phyloP scores from a whole-genome alignment of 2,888 invertebrate species.

The Deilephila elpenor region DNA sequence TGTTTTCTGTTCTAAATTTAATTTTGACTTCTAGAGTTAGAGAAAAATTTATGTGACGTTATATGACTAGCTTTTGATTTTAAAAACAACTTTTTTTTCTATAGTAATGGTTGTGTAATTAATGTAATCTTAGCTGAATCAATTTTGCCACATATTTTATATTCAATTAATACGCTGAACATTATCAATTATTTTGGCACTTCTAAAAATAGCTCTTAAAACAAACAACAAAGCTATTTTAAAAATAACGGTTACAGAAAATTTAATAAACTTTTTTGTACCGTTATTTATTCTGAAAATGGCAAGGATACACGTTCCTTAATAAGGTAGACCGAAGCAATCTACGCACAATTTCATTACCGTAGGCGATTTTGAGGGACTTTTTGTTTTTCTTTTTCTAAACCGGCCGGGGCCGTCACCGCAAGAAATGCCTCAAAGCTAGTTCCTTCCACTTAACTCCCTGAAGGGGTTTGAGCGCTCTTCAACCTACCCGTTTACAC shows the following conservation, averaged over 20 bases:
- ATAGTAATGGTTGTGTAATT: too few relatives aligned
- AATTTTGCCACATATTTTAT: too few relatives aligned
- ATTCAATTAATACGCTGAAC: too few relatives aligned
- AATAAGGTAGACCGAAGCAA: neutral
- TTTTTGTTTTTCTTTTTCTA: constrained; percentile 1
- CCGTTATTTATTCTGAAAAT: neutral
- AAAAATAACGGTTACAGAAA: neutral
- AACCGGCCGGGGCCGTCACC: constrained; percentile 6
- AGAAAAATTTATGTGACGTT: too few relatives aligned
- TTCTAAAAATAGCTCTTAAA: too few relatives aligned
- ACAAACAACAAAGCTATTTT: too few relatives aligned
- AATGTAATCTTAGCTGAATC: too few relatives aligned
- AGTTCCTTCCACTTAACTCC: constrained; percentile 5
- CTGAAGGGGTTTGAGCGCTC: constrained; percentile 8
- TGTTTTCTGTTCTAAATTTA: too few relatives aligned
- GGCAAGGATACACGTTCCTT: neutral
- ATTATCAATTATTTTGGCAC: too few relatives aligned
- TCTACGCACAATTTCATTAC: neutral
- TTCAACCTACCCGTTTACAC: constrained; percentile 17
- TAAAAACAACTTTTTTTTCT: too few relatives aligned
- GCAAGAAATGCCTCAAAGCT: constrained; percentile 21
- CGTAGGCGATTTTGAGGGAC: neutral
- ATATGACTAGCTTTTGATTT: too few relatives aligned
- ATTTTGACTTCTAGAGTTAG: too few relatives aligned
- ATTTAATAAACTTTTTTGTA: neutral